Conservation (phyloP, 2,113 vertebrate species). For the Leuciscus idus region DNA sequence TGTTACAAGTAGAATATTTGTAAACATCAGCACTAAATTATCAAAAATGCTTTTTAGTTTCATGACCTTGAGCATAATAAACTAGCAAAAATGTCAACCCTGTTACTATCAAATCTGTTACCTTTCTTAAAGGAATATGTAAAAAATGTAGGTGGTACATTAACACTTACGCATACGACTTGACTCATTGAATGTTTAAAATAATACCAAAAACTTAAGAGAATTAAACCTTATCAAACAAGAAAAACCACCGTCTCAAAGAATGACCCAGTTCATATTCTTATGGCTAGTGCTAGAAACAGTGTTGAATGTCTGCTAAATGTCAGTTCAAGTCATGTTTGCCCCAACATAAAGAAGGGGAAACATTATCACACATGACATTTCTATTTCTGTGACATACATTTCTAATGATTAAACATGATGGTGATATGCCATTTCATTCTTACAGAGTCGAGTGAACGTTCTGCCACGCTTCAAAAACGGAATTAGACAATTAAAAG, state of each 20-base stretch:
- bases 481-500: neutral
- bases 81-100: neutral
- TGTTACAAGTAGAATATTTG: neutral
- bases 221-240: neutral
- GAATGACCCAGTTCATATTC: neutral
- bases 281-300: neutral
- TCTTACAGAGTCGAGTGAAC: neutral
- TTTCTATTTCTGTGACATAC: slow-evolving; percentile 34
- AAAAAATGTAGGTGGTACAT: neutral
- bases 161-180: neutral
- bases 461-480: neutral
- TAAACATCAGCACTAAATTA: neutral
- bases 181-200: neutral
- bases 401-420: slow-evolving; percentile 36
- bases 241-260: neutral
- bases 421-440: neutral
- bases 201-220: neutral
- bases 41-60: neutral
- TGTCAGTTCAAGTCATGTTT: slow-evolving; percentile 32
- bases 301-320: slow-evolving; percentile 28
- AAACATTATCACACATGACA: slow-evolving; percentile 44
- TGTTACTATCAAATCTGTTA: neutral
- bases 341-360: slow-evolving; percentile 21
- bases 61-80: neutral
- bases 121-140: neutral